phyloP scores from a whole-genome alignment of 2,888 invertebrate species.

The Leptopilina myrica region DNA sequence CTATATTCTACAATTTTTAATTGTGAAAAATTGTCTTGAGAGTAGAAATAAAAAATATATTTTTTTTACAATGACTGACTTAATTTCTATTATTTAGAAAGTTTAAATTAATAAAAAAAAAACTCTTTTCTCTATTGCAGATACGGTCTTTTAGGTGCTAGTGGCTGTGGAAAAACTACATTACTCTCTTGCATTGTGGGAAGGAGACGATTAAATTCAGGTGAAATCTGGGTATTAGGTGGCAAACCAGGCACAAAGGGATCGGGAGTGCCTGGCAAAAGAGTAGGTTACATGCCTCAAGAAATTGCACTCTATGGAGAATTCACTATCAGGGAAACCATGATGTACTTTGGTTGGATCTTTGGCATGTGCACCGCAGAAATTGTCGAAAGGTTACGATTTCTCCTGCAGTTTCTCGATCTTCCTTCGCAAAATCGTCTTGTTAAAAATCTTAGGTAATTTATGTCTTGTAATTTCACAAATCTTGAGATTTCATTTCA shows the following conservation, averaged over 20 bases:
- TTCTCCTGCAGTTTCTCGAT: constrained; percentile 93
- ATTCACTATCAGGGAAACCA: constrained; percentile 95
- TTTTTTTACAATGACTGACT: no score
- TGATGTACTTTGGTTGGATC: constrained; percentile 98
- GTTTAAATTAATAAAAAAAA: constrained; percentile 2
- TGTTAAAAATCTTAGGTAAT: constrained; percentile 86
- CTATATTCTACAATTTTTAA: no score
- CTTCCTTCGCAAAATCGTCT: constrained; percentile 90
- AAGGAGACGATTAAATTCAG: constrained; percentile 88
- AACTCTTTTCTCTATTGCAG: constrained; percentile 78
- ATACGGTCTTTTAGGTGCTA: constrained; percentile 95
- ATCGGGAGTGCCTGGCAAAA: constrained; percentile 94
- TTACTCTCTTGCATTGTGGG: constrained; percentile 95
- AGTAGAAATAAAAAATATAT: no score
- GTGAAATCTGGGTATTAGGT: constrained; percentile 93
- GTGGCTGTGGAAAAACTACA: constrained; percentile 98
- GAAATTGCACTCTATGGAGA: constrained; percentile 94
- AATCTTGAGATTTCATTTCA: no score
- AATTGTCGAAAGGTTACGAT: constrained; percentile 88
- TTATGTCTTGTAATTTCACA: not conserved
- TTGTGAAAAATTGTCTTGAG: no score
- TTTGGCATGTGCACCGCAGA: constrained; percentile 93
- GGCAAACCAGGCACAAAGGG: constrained; percentile 92
- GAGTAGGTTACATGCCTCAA: constrained; percentile 98
- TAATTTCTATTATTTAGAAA: no score